Conservation (phyloP, 53 echinoderm and acorn worm genomes). For the Arbacia lixula region DNA sequence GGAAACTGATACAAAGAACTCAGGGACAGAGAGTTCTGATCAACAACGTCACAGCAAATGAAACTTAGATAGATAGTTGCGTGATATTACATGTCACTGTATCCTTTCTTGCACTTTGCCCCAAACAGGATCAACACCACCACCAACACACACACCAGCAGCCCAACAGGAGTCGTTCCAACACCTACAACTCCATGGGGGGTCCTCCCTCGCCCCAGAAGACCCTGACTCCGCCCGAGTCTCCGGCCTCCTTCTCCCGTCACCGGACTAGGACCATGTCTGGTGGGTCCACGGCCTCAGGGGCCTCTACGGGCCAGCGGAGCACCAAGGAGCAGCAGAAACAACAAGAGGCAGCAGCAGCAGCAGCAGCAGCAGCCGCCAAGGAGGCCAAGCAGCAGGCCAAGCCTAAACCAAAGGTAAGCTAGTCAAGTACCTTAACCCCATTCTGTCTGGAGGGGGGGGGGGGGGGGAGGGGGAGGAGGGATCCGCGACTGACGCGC, state of each 20-base stretch:
- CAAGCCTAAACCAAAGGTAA: constrained; percentile 59
- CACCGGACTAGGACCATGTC: constrained; percentile 64
- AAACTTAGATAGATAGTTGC: too few relatives aligned
- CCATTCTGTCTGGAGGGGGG: too few relatives aligned
- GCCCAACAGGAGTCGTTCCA: constrained; percentile 22
- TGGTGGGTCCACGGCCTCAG: constrained; percentile 39
- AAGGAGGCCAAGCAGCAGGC: constrained; percentile 69
- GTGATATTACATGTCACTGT: too few relatives aligned
- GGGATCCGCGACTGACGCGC: too few relatives aligned
- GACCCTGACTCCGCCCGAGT: constrained; percentile 84
- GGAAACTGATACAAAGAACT: too few relatives aligned
- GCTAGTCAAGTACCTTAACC: too few relatives aligned
- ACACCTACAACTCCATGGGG: constrained; percentile 10
- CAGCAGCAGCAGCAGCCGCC: constrained; percentile 51
- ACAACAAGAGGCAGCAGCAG: too few relatives aligned
- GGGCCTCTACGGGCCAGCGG: neutral
- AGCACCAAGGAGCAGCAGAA: constrained; percentile 9
- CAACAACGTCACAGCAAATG: too few relatives aligned
- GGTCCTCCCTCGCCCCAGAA: constrained; percentile 71
- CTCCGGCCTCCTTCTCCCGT: constrained; percentile 50
- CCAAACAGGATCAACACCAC: too few relatives aligned
- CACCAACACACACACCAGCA: neutral
- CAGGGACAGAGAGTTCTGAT: too few relatives aligned
- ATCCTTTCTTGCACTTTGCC: too few relatives aligned
- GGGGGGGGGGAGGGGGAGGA: too few relatives aligned